Base-by-base conservation (phyloP, 1,140 invertebrate genomes). In the Hestina assimilis region DNA sequence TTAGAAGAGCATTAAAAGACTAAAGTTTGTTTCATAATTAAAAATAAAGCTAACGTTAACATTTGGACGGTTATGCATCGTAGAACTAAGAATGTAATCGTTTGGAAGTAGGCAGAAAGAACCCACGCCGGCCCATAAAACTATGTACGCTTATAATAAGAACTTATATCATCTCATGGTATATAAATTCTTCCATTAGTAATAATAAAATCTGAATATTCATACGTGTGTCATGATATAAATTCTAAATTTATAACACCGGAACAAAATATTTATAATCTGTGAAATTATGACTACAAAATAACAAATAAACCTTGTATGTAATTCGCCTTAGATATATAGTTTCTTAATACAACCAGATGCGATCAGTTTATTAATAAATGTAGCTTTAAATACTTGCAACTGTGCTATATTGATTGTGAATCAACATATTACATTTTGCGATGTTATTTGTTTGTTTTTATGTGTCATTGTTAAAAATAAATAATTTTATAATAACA, bases 1-100 rank as follows among this genome's bases (percentile, higher is more conserved):
- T 59, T 15, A 59, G 31, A 40, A 59, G 29, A 45, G 20, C 29
- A 63, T 47, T 47, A 57, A 63, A 63, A 52, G 41, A 48, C 24
- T 57, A 46, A 42, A 38, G 23, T 26, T 8, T 26, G 53, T 56
- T 57, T 63, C 46, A 46, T 45, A 47, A 52, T 41, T 42, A 48
- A 55, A 60, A 60, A 55, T 55, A 60, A 54, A 48, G 9, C 48
- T 42, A 43, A 29, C 29, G 24, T 53, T 31, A n/a, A 43, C 17
- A 43, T 28, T 12, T 35, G 28, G 19, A 35, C 20, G 6, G 43
- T 11, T 38, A 38, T 8, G 31, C 46, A 12, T 50, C 50, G 24
- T 29, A 29, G 24, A 6, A 42, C 15, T 14, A 29, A 24, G 50
- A 53, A 23, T 43, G 11, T 5, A 9, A 43, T 43, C 9, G 38